Evolutionary conservation across 2,113 vertebrate genomes (phyloP).

Genomic region (Leptocoma aspasia): DNA sequence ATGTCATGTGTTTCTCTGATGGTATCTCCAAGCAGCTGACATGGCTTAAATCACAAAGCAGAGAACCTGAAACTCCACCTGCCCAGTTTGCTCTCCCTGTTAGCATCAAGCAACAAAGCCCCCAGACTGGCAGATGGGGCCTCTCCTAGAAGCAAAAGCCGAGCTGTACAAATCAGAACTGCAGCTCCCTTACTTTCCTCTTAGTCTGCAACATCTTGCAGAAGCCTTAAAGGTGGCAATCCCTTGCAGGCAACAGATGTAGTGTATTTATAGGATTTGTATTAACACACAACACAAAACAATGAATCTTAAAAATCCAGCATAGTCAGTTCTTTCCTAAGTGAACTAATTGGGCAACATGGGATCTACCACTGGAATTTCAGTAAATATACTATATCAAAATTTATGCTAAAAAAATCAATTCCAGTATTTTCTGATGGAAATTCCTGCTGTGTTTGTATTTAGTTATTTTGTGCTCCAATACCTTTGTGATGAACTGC

Average conservation of each 20-base stretch:
- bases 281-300: neutral
- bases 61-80: neutral
- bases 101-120: neutral
- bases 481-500: neutral
- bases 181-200: neutral
- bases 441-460: neutral
- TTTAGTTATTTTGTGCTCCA: neutral
- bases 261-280: neutral
- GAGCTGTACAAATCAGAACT: fast-evolving
- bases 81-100: neutral
- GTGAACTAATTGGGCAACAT: neutral
- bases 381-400: neutral
- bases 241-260: neutral
- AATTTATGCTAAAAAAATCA: neutral
- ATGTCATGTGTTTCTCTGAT: neutral
- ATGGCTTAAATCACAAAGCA: neutral
- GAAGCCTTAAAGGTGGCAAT: neutral
- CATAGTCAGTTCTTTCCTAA: neutral
- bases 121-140: neutral
- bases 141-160: neutral
- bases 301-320: neutral
- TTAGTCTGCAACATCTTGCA: neutral
- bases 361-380: neutral
- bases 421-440: neutral
- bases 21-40: neutral